These are phyloP conservation scores for Panonychus citri DNA, from an alignment of 1,140 invertebrate species.

Conservation along the genomic window DNA sequence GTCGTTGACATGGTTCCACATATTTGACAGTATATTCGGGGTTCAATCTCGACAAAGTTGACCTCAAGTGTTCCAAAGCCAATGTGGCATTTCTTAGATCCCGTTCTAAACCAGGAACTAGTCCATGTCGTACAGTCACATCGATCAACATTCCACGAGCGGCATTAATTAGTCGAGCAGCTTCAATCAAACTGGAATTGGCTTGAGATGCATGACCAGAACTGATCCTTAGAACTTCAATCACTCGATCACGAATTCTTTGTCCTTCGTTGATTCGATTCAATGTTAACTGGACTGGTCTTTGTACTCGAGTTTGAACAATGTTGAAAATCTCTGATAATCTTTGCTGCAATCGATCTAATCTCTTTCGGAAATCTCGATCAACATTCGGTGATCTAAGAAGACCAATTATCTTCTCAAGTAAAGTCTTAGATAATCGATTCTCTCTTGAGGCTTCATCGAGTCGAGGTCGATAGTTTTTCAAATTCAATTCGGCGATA, in stretches of 20 bases:
- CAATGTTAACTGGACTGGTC: constrained; percentile 11
- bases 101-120: constrained; percentile 5
- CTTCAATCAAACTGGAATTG: constrained; percentile 11
- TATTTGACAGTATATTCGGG: constrained; percentile 39
- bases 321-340: constrained; percentile 10
- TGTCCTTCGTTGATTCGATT: constrained; percentile 5
- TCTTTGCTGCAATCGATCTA: constrained; percentile 10
- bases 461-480: constrained; percentile 12
- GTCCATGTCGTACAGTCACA: constrained; percentile 11
- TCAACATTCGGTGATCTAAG: constrained; percentile 8
- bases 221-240: constrained; percentile 5
- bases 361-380: constrained; percentile 4
- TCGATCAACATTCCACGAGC: constrained; percentile 11
- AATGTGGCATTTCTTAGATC: constrained; percentile 18
- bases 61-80: constrained; percentile 16
- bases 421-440: constrained; percentile 13
- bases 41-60: constrained; percentile 32
- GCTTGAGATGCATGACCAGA: constrained; percentile 1
- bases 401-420: constrained; percentile 13
- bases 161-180: constrained; percentile 9
- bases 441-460: constrained; percentile 15
- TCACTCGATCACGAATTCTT: constrained; percentile 3
- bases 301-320: constrained; percentile 14
- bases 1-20: constrained; percentile 36
- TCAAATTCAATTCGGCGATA: constrained; percentile 11